These are phyloP conservation scores for Actenoides lindsayi DNA, from an alignment of 2,113 vertebrate genomes.

Conservation along the genomic window DNA sequence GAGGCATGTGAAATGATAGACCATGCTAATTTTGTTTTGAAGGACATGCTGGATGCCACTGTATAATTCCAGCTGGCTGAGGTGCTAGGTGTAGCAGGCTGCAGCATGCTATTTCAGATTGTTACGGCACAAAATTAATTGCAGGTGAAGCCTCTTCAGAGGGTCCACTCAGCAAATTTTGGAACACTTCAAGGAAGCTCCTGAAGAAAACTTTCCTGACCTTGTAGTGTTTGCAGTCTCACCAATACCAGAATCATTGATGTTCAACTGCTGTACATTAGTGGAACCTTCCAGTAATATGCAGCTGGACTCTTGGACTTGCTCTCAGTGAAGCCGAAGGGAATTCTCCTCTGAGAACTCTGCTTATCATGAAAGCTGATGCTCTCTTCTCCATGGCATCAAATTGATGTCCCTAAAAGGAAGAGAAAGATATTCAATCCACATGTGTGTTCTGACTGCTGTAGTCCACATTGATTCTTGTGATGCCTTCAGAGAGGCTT, in stretches of 20 bases:
- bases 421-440: not conserved
- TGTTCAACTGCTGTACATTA: not conserved
- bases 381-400: not conserved
- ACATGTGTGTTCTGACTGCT: not conserved
- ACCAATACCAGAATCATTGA: not conserved
- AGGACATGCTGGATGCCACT: not conserved
- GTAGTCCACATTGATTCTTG: not conserved
- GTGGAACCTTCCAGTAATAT: not conserved
- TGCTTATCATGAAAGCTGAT: not conserved
- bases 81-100: not conserved
- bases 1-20: not conserved
- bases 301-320: not conserved
- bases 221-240: not conserved
- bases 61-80: not conserved
- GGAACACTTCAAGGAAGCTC: not conserved
- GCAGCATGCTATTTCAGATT: not conserved
- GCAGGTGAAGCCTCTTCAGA: not conserved
- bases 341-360: not conserved
- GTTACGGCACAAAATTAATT: not conserved
- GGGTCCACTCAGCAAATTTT: not conserved
- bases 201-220: not conserved
- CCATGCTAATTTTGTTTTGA: not conserved
- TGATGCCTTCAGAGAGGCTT: not conserved
- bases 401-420: not conserved
- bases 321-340: not conserved